Base-by-base conservation (phyloP, 1,140 invertebrate genomes). In the Mylabris phalerata region DNA sequence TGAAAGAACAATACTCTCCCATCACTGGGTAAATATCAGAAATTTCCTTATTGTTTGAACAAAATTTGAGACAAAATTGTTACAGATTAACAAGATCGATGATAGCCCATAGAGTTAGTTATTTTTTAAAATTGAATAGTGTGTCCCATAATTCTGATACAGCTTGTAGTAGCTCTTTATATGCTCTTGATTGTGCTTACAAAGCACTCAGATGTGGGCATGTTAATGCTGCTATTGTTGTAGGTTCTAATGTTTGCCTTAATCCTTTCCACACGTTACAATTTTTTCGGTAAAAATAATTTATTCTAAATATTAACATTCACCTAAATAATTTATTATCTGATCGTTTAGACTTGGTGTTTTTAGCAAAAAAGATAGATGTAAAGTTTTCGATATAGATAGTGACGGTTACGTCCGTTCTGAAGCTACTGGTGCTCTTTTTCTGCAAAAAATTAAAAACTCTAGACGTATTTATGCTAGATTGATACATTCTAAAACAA, bases 91-190 rank as follows among this genome's bases (percentile, higher is more conserved):
- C 9, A 4, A 6, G 42, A 45, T 51, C 26, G 2, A 46, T 97
- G 92, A 82, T 97, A 72, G 88, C 92, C 1, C 94, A 96, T 70
- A 80, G 93, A 51, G 82, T 97, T 27, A 95, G 92, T 0, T 88
- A 88, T 58, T 84, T 79, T 72, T 66, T 89, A 6, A 84, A 86
- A 48, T 67, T 83, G 0, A 81, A 80, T 57, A 87, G 87, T 27
- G 92, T 92, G 0, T 93, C 91, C 48, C 89, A 87, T 72, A 76
- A 87, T 5, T 78, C 94, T 1, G 94, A 98, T 69, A 89, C 91
- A 9, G 92, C 93, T 6, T 97, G 93, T 75, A 93, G 90, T 46
- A 95, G 93, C 27, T 92, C 91, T 57, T 77, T 93, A 50, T 83
- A 87, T 57, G 93, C 92, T 0, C 66, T 98, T 7, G 86, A 93